Evolutionary conservation across 1,140 invertebrate genomes (phyloP).

Genomic region (Drosophila punjabiensis): DNA sequence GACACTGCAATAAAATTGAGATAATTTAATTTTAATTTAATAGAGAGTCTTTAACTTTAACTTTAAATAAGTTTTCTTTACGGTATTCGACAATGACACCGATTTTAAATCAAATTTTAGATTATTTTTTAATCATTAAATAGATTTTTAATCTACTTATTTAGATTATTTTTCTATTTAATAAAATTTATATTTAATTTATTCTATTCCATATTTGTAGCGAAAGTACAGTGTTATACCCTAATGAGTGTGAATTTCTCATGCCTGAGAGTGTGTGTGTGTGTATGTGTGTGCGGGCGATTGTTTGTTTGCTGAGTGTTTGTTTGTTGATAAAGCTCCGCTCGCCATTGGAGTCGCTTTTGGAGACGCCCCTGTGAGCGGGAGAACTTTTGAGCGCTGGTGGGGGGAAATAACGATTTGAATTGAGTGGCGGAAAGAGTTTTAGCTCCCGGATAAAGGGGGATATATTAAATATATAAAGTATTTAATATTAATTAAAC

Average conservation of each 20-base stretch:
- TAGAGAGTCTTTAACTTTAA: no score
- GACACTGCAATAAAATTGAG: no score
- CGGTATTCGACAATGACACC: no score
- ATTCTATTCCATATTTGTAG: neutral
- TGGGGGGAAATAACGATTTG: conserved; percentile 7
- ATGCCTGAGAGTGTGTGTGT: neutral
- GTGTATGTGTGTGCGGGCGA: conserved; percentile 14
- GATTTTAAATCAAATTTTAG: no score
- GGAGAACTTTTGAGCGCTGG: conserved; percentile 5
- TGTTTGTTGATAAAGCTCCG: conserved; percentile 48
- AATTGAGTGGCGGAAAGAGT: conserved; percentile 39
- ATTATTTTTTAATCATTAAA: no score
- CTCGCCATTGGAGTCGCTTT: conserved; percentile 34
- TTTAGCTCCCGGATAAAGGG: neutral
- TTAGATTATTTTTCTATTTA: neutral
- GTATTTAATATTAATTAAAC: no score
- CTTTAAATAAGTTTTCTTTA: no score
- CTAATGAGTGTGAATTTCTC: conserved; percentile 64
- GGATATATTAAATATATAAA: no score
- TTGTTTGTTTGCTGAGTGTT: conserved; percentile 17
- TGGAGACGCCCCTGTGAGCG: neutral
- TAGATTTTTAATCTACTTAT: neutral
- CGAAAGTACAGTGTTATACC: neutral
- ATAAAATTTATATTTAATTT: neutral
- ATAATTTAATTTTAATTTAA: no score